Percentiles rank a stretch among this genome's conserved stretches.
These are phyloP conservation scores for Jordanella pulchra DNA, from an alignment of 2,797 vertebrate species.

Conservation along the genomic window DNA sequence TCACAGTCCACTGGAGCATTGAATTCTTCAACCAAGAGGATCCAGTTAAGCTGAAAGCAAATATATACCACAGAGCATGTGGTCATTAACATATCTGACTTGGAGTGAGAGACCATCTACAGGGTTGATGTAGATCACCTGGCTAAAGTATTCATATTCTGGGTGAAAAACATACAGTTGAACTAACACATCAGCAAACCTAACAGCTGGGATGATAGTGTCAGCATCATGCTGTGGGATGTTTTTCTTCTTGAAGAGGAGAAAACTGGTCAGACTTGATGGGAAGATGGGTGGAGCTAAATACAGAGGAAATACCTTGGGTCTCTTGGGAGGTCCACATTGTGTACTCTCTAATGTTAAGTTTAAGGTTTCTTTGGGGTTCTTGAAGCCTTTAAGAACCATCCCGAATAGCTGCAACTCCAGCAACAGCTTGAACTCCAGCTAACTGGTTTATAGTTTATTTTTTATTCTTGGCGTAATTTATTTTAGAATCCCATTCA, in stretches of 20 bases:
- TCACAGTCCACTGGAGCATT: no score
- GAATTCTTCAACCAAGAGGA: constrained; percentile 35
- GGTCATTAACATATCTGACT: constrained; percentile 37
- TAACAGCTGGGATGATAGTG: background rate
- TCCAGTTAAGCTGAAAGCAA: constrained; percentile 35
- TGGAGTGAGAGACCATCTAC: constrained; percentile 11
- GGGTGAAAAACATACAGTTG: background rate
- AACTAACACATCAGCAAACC: background rate
- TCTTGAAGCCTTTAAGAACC: no score
- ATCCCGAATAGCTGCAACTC: background rate
- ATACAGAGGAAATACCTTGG: background rate
- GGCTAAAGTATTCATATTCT: background rate
- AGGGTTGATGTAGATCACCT: background rate
- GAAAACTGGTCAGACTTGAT: no score
- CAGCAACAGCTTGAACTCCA: background rate
- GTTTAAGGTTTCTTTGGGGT: no score
- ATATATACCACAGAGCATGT: constrained; percentile 16
- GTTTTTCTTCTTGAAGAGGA: background rate
- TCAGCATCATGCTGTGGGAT: background rate
- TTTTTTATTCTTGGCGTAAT: no score
- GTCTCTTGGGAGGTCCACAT: no score
- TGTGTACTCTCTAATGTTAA: no score
- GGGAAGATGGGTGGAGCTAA: background rate
- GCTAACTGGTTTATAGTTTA: background rate
- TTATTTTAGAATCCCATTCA: background rate